Evolutionary conservation across 2,797 vertebrate species (phyloP), one percentile per base, ranked within the genome.

Genomic region (Synanceia verrucosa): DNA sequence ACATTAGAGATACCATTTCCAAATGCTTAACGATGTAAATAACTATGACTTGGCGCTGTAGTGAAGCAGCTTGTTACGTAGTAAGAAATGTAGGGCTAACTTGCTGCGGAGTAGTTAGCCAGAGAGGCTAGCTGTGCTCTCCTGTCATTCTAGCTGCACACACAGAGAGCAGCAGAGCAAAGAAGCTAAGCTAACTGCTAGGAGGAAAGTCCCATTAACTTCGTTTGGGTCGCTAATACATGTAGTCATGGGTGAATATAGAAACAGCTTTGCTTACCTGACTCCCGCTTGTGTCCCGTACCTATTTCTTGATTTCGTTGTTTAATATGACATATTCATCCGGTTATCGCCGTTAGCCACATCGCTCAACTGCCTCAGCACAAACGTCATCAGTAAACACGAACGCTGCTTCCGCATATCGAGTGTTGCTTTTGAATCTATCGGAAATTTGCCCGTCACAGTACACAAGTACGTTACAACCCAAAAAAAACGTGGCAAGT

Each of bases 371-470:
- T 12, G 65, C 58, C 74, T 46, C 59, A 65, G 60, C 53, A 1
- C 21, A 60, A 67, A 91, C 92, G 91, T 93, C 92, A 92, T 90
- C 88, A 70, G 89, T 89, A 92, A 91, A 92, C 87, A 91, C 59
- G 71, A 66, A 71, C 82, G 59, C 86, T 75, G 84, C 91, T 92
- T 93, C 91, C 92, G 90, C 83, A 84, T 76, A 19, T 2, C 9
- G 36, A 10, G 63, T 81, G 86, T n/a, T 81, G 73, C 87, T 14
- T 93, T 92, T 71, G 0, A 0, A 0, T 0, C 12, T 33, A 21
- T 85, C 2, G 84, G 82, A 87, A 61, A 62, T 83, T 37, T 74
- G 10, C 1, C 0, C 0, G 61, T 80, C 69, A 0, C 0, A 1
- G 6, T 13, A 19, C 2, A 21, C 7, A 16, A 18, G 33, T 5